Percentiles rank a stretch among this genome's conserved stretches.
These are phyloP conservation scores for Sula dactylatra DNA, from an alignment of 2,113 vertebrate genomes.

Conservation along the genomic window DNA sequence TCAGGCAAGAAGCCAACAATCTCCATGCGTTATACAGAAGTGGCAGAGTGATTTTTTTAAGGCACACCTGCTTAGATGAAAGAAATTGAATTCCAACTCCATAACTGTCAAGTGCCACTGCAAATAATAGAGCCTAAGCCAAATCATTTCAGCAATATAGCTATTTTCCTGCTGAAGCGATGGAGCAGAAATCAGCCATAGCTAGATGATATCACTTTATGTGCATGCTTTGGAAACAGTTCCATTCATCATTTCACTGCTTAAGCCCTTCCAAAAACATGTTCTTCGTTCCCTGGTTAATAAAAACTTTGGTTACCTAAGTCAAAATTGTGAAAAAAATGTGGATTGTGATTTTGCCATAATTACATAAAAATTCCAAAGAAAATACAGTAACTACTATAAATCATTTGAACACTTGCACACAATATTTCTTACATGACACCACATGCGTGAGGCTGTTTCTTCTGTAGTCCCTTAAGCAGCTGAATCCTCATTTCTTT, in stretches of 20 bases:
- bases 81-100: conserved; percentile 64
- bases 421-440: neutral
- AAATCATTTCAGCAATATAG: conserved; percentile 53
- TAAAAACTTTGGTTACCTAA: conserved; percentile 21
- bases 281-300: conserved; percentile 18
- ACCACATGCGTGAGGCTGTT: neutral
- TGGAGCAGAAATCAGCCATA: conserved; percentile 53
- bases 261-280: conserved; percentile 26
- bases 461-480: neutral
- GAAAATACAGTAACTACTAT: neutral
- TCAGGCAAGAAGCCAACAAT: conserved; percentile 34
- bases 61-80: conserved; percentile 38
- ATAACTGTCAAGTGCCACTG: conserved; percentile 46
- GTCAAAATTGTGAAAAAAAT: neutral
- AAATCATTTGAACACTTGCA: neutral
- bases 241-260: conserved; percentile 52
- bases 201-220: conserved; percentile 8
- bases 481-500: conserved; percentile 20
- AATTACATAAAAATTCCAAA: neutral
- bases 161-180: conserved; percentile 52
- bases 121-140: conserved; percentile 57
- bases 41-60: conserved; percentile 42
- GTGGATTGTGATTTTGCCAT: neutral
- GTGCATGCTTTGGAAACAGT: conserved; percentile 26
- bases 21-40: neutral